Evolutionary conservation across 1,140 invertebrate species (phyloP), one percentile per base, ranked within the genome.

Genomic region (Drosophila virilis): DNA sequence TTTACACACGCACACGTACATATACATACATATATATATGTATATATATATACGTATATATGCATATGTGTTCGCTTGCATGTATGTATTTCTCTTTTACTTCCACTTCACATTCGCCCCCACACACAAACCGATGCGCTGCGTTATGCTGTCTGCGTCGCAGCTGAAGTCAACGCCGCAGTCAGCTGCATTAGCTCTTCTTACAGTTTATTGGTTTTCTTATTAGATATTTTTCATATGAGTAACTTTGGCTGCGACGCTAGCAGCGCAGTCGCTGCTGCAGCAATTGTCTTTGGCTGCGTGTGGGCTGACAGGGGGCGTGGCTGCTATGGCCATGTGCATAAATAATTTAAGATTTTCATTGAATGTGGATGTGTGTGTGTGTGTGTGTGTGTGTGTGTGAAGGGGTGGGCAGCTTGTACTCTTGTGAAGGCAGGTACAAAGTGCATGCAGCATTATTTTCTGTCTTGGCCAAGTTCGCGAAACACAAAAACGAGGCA

Each of bases 51-150:
- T 13, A 15, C 37, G 52, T 46, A 35, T 13, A 22, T 46, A 35
- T 13, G 35, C 32, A 15, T 40, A 9, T 46, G 13, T 51, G 12
- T 59, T 43, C 50, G 38, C 66, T 46, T 74, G 35, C 65, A 59
- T 71, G 58, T 80, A 59, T 71, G 58, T 80, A 55, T 61, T 42
- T 74, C 59, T 74, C 76, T 61, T 62, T 67, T 73, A 74, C 80
- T 86, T 86, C 78, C 75, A 85, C 81, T 85, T 86, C 64, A 81
- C 81, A 82, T 73, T 88, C 55, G 76, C 75, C 62, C 83, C 83
- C 83, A 79, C 83, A 82, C 64, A 69, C 46, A 74, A 74, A 45
- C 33, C 60, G 17, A 57, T 71, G 68, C 68, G 60, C 48, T 71
- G 68, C 68, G 52, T 65, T 71, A 33, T 43, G 42, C 28, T 71